Evolutionary conservation across 2,797 vertebrate species (phyloP), one percentile per base, ranked within the genome.

Genomic region (Morus bassanus): DNA sequence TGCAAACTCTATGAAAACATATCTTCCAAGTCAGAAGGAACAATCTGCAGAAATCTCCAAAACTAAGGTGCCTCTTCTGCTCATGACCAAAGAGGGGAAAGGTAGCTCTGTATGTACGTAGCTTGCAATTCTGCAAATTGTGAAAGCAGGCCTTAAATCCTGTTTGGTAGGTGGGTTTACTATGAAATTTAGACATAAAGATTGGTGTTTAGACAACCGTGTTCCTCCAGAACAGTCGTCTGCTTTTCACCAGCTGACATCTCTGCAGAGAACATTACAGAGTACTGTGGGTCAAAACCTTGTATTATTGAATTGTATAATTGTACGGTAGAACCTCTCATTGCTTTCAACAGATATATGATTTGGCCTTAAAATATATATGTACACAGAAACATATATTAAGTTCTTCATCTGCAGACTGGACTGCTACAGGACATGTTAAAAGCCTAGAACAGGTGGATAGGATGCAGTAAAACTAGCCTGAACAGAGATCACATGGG

Each of bases 101-200:
- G n/a, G 35, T 17, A 81, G 37, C 57, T 68, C 45, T 9, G 0
- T 1, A 10, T 0, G 0, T 23, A 41, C 30, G 35, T 8, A 14
- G 33, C 25, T 17, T 10, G 15, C 15, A 9, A 3, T 31, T 59
- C 50, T 21, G 27, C 37, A n/a, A 19, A 56, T 2, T 9, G 19
- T 23, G 67, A 64, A 78, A 84, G 25, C 1, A 1, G 30, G 10
- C 50, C 50, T 64, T 17, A 54, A 33, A 51, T 45, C 51, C 65
- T 37, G 23, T 46, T 11, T 6, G 24, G 50, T 43, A 43, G 35
- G 45, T 57, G 73, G 69, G 48, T 65, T 91, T 65, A 28, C 57
- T 61, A 2, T 19, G 79, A 75, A 35, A 65, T 46, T 11, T 3
- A 59, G 48, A 56, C 27, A 14, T 11, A 21, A 77, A 75, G 50